Conservation (phyloP, 2,113 vertebrate genomes). For the Alexandromys fortis region DNA sequence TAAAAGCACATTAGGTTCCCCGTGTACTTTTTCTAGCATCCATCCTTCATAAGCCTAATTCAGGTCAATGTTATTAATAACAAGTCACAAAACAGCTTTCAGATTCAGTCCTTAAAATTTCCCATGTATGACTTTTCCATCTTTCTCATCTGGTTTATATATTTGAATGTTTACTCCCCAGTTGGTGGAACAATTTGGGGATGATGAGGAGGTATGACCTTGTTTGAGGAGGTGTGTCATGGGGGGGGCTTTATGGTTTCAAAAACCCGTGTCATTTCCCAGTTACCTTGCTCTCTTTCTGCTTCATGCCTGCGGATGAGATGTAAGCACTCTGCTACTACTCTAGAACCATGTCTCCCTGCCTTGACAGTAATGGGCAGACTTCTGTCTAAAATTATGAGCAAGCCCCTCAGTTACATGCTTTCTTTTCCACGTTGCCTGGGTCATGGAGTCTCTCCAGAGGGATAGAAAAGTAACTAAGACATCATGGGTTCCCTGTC, state of each 20-base stretch:
- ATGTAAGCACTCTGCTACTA: neutral
- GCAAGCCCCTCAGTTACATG: neutral
- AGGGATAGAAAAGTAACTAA: neutral
- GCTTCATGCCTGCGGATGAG: neutral
- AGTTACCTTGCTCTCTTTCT: neutral
- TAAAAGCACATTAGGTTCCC: neutral
- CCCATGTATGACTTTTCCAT: neutral
- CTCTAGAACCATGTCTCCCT: neutral
- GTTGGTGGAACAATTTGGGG: too few species aligned
- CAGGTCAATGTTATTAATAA: neutral
- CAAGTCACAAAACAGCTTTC: neutral
- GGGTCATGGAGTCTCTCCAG: too few species aligned
- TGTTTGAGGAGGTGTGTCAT: neutral
- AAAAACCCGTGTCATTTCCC: neutral
- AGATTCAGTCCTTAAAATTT: neutral
- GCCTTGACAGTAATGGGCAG: too few species aligned
- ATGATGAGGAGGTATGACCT: neutral
- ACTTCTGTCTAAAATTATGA: neutral
- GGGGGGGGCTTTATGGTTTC: neutral
- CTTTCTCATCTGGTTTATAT: neutral
- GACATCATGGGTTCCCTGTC: too few species aligned
- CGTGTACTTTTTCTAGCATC: neutral
- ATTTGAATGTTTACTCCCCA: neutral
- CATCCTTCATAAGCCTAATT: neutral
- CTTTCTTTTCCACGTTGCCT: neutral